Evolutionary conservation across 2,797 vertebrate genomes (phyloP).

Genomic region (Poecilia picta): DNA sequence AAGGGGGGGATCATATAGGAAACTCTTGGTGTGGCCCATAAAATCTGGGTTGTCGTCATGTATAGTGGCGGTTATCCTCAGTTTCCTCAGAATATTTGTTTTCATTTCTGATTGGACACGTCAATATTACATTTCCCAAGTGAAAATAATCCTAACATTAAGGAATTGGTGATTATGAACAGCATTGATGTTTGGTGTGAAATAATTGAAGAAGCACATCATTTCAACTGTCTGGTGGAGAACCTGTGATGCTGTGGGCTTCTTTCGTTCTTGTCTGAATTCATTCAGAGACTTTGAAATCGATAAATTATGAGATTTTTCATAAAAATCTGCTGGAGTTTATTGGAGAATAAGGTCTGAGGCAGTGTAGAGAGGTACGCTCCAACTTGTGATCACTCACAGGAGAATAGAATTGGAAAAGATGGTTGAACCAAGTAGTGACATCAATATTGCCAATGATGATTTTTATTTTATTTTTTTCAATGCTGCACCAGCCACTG

Average conservation of each 20-base stretch:
- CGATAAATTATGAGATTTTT: neutral
- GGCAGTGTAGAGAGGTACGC: neutral
- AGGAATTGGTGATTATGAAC: neutral
- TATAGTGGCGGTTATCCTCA: neutral
- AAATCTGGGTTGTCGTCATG: neutral
- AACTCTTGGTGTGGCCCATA: neutral
- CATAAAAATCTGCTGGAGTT: neutral
- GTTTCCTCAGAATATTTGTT: neutral
- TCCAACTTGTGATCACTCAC: neutral
- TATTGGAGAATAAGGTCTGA: neutral
- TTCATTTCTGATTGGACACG: neutral
- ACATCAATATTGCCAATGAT: neutral
- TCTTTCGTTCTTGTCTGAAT: neutral
- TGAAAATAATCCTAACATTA: neutral
- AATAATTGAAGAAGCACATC: neutral
- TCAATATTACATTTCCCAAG: neutral
- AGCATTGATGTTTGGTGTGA: neutral
- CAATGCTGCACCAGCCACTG: slow-evolving; percentile 5
- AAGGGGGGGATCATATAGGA: neutral
- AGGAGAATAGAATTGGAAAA: neutral
- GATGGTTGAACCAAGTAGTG: neutral
- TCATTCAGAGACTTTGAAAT: neutral
- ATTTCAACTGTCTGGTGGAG: neutral
- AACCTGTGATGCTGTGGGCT: neutral
- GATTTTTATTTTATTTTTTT: neutral